Evolutionary conservation across 2,797 vertebrate species (phyloP).

Genomic region (Liparis tanakae): DNA sequence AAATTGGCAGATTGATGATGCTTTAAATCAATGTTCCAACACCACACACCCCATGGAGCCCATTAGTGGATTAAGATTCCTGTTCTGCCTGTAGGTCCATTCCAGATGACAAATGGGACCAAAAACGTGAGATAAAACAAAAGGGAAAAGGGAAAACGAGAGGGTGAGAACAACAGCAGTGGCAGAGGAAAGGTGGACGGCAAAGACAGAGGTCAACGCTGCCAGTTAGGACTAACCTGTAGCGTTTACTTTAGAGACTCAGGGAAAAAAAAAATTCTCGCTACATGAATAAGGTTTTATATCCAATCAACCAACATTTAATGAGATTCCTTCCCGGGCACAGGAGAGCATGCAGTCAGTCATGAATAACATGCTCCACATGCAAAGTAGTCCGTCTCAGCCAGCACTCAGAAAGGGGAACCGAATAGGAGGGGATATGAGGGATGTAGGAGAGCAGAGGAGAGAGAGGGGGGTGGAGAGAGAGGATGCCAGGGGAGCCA

Average conservation of each 20-base stretch:
- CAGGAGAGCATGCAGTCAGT: constrained; percentile 25
- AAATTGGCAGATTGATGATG: constrained; percentile 78
- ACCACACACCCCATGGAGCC: constrained; percentile 73
- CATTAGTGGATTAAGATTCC: constrained; percentile 79
- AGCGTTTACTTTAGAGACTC: constrained; percentile 22
- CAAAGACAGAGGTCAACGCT: constrained; percentile 33
- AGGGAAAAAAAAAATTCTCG: not conserved
- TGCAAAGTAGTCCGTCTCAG: constrained; percentile 47
- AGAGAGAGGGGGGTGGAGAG: constrained; percentile 24
- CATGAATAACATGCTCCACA: constrained; percentile 39
- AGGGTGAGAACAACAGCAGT: constrained; percentile 50
- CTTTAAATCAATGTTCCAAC: constrained; percentile 79
- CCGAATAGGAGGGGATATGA: constrained; percentile 30
- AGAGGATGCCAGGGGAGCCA: constrained; percentile 37
- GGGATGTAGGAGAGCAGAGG: constrained; percentile 34
- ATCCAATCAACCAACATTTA: constrained; percentile 15
- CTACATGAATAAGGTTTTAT: constrained; percentile 4
- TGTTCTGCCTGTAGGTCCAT: constrained; percentile 64
- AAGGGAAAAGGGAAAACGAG: constrained; percentile 55
- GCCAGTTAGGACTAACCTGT: constrained; percentile 23
- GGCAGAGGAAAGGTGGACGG: constrained; percentile 41
- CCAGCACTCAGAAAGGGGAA: constrained; percentile 31
- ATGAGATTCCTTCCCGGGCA: constrained; percentile 22
- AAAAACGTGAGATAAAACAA: constrained; percentile 60
- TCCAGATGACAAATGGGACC: constrained; percentile 59